Evolutionary conservation across 2,888 invertebrate species (phyloP), one percentile per base, ranked within the genome.

Genomic region (Mythimna loreyi): DNA sequence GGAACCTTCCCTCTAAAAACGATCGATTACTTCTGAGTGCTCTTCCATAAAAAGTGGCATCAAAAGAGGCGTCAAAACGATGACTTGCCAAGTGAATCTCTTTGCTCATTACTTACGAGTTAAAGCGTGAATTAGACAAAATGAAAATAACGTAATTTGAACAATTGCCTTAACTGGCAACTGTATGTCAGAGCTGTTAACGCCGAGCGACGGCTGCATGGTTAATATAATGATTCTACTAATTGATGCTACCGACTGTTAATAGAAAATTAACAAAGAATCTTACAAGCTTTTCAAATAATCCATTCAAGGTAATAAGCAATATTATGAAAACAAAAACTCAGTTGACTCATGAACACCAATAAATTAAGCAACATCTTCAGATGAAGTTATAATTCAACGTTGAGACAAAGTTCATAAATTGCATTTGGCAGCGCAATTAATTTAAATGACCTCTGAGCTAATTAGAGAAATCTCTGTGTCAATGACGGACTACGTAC

Each of bases 391-490:
- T 58, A 55, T 60, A 25, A 45, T 57, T 55, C 19, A 36, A 45
- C n/a, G 11, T 21, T 25, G 21, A 16, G 21, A 30, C 28, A 59
- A 50, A 59, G 55, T 63, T 69, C 58, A 68, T 60, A 47, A 77
- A 67, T 57, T 67, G 23, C 40, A 33, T 68, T 80, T 60, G 66
- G 43, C 53, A 56, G 52, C 58, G 61, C 64, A 70, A 69, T 60
- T 67, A 70, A 68, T 30, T 84, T 85, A 78, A 79, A 82, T 84
- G 90, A 82, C 90, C 90, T 91, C 86, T 84, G 83, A 81, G 85
- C 85, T 92, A 91, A 93, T 93, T 90, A 90, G 90, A 90, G 92
- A 93, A 92, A 93, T 89, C 89, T 87, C 82, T 89, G 84, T 92
- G 92, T 92, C 94, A 94, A 93, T 94, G 93, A 88, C 92, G 87